These are phyloP conservation scores for Montifringilla adamsi DNA, from an alignment of 2,113 vertebrate species.

Conservation along the genomic window DNA sequence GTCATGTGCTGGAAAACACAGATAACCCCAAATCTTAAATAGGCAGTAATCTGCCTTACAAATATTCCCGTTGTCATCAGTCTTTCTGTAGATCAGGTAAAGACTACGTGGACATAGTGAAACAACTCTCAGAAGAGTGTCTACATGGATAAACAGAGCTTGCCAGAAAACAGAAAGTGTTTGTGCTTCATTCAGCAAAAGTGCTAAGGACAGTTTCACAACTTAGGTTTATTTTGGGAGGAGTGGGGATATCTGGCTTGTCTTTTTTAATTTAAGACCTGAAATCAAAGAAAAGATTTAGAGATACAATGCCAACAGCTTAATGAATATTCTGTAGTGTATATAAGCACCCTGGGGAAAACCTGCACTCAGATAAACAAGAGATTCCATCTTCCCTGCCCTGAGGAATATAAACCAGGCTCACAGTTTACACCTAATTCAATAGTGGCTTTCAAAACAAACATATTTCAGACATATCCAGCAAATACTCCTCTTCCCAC, in stretches of 20 bases:
- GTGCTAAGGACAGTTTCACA: neutral
- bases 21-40: neutral
- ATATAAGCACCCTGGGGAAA: neutral
- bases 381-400: neutral
- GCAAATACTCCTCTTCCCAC: neutral
- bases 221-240: neutral
- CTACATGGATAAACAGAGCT: neutral
- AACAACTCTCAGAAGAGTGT: neutral
- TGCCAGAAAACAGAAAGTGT: neutral
- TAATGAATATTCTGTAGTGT: neutral
- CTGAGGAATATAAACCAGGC: neutral
- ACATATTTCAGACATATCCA: neutral
- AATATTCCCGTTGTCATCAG: neutral
- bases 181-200: neutral
- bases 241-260: neutral
- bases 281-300: neutral
- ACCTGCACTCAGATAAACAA: neutral
- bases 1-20: neutral
- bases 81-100: neutral
- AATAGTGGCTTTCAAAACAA: constrained; percentile 13
- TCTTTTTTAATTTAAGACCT: neutral
- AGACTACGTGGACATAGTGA: neutral
- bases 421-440: neutral
- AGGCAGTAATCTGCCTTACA: neutral
- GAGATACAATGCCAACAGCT: neutral